Evolutionary conservation across 2,888 invertebrate species (phyloP), one percentile per base, ranked within the genome.

Genomic region (Caenorhabditis japonica): DNA sequence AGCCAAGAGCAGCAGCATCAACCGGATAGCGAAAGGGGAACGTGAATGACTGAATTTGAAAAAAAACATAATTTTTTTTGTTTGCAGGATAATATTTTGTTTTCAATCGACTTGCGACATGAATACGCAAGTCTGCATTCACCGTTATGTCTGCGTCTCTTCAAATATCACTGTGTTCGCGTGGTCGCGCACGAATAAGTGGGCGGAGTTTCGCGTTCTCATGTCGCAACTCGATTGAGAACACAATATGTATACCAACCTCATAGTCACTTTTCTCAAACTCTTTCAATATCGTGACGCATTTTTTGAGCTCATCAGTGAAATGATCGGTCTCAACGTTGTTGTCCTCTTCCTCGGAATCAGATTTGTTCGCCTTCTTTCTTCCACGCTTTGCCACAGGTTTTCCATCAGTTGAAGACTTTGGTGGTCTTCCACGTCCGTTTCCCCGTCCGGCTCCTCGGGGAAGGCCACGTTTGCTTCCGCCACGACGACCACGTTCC

Each of bases 1-100:
- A 91, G 52, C 94, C 94, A 73, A 97, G 91, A 84, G 94, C 91
- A 87, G 94, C 94, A 25, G 95, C 96, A 90, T 99, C 97, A 60
- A 99, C 99, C 46, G 99, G 99, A 90, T 96, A 95, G 89, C 97
- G 95, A 90, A 99, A 99, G 80, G 97, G 97, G 36, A 64, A 64
- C 0, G 56, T 56, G 43, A 33, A 64, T 0, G 34, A 19, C 64
- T 64, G 49, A 41, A 64, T n/a, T n/a, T n/a, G n/a, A n/a, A n/a
- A n/a, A n/a, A n/a, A n/a, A n/a, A n/a, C n/a, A n/a, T n/a, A n/a
- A n/a, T n/a, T n/a, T 39, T n/a, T 13, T 5, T 39, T 39, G 13
- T 39, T 39, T 39, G n/a, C n/a, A n/a, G n/a, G n/a, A n/a, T n/a
- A n/a, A n/a, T 39, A 10, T n/a, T 39, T n/a, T 39, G 15, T 13